Evolutionary conservation across 2,113 vertebrate species (phyloP).

Genomic region (Nerophis lumbriciformis): DNA sequence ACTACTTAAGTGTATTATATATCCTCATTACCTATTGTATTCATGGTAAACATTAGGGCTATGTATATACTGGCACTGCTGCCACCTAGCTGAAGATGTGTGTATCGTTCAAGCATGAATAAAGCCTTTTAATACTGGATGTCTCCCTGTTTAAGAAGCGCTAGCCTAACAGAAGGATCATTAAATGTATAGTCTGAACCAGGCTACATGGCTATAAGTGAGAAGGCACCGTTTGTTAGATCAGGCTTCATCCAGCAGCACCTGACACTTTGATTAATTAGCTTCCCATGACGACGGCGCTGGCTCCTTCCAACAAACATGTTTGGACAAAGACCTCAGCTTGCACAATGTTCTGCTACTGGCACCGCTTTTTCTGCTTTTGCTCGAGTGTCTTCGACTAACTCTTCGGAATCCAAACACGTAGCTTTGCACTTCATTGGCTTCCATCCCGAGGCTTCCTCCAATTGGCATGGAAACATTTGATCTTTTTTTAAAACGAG

Average conservation of each 20-base stretch:
- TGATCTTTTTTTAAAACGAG: background rate
- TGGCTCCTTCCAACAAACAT: slow-evolving; percentile 6
- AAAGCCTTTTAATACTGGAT: no score
- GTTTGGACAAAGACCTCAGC: background rate
- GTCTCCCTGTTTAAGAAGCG: no score
- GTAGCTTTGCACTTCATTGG: background rate
- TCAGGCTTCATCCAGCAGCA: background rate
- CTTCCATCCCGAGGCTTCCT: background rate
- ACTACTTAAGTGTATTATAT: no score
- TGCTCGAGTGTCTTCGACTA: background rate
- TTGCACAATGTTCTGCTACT: background rate
- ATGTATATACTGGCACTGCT: no score
- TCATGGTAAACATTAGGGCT: no score
- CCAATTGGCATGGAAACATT: slow-evolving; percentile 1
- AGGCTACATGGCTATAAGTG: no score
- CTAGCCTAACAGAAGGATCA: no score
- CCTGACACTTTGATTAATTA: slow-evolving; percentile 2
- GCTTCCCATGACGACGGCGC: slow-evolving; percentile 33
- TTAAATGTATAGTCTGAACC: no score
- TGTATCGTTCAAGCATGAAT: no score
- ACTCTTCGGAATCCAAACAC: background rate
- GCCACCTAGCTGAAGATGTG: no score
- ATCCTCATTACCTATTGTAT: no score
- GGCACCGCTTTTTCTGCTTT: no score
- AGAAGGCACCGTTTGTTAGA: background rate